phyloP scores from a whole-genome alignment of 1,140 invertebrate genomes.

The Spodoptera frugiperda region DNA sequence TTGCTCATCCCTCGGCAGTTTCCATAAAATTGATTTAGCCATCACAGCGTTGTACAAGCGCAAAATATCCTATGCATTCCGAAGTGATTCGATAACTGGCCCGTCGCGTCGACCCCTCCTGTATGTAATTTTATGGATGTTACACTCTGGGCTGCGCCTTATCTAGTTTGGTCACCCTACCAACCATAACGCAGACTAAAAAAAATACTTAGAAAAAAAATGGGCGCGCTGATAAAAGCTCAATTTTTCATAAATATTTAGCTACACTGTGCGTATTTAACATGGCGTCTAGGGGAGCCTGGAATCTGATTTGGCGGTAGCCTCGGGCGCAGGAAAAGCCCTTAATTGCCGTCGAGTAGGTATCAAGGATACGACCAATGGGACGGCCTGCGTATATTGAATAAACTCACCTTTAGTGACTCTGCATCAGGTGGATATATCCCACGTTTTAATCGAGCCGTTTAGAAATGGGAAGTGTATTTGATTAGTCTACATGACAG shows the following conservation, averaged over 20 bases:
- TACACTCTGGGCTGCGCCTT: slow-evolving; percentile 58
- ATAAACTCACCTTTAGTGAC: slow-evolving; percentile 42
- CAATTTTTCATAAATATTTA: slow-evolving; percentile 17
- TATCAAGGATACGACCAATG: slow-evolving; percentile 71
- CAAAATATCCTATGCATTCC: slow-evolving; percentile 79
- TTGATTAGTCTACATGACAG: slow-evolving; percentile 12
- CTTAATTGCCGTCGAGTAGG: slow-evolving; percentile 73
- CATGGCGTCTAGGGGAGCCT: slow-evolving; percentile 54
- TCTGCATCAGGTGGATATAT: slow-evolving; percentile 17
- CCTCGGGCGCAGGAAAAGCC: slow-evolving; percentile 67
- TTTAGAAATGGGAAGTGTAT: slow-evolving; percentile 12
- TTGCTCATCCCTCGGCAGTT: slow-evolving; percentile 53
- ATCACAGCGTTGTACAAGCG: slow-evolving; percentile 61
- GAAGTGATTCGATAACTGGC: slow-evolving; percentile 76
- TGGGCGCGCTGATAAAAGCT: slow-evolving; percentile 32
- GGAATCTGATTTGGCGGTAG: slow-evolving; percentile 72
- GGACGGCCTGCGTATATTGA: slow-evolving; percentile 62
- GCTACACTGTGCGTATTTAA: slow-evolving; percentile 56
- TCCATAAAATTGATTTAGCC: slow-evolving; percentile 64
- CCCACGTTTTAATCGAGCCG: slow-evolving; percentile 23
- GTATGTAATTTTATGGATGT: slow-evolving; percentile 77
- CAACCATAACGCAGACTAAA: slow-evolving; percentile 54
- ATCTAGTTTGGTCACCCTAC: slow-evolving; percentile 66
- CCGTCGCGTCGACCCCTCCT: slow-evolving; percentile 60
- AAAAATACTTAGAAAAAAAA: slow-evolving; percentile 14